Evolutionary conservation across 2,888 invertebrate species (phyloP), one percentile per base, ranked within the genome.

Genomic region (Cerceris rybyensis): DNA sequence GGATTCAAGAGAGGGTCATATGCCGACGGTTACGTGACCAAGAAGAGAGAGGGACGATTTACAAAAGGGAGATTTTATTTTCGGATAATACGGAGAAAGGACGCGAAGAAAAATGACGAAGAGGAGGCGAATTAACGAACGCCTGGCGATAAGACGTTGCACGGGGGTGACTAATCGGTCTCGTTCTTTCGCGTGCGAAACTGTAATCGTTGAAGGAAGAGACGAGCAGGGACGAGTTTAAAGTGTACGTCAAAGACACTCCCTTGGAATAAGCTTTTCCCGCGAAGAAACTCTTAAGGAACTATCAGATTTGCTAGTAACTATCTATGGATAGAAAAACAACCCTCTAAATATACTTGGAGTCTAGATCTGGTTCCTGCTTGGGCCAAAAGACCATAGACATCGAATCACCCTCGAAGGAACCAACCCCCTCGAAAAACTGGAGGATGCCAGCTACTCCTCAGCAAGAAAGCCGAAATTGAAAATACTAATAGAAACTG

Each of bases 21-120:
- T 58, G 55, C 50, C 66, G 41, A 28, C 14, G 68, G 72, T 58
- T 82, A 82, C 82, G 81, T 75, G 83, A 75, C 70, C 78, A 57
- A 54, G 61, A 54, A 59, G 61, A 54, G 65, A 39, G 28, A 59
- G 39, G 46, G n/a, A 50, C 9, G 6, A 6, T n/a, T 50, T 39
- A 50, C 28, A 63, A 55, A 61, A 39, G 58, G 58, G 68, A 58
- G 65, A 52, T 71, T 80, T 78, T 71, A 61, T 82, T 70, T 71
- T 46, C 17, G 42, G 16, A 61, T 46, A 63, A 55, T 43, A 58
- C 41, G 46, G 28, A 2, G 49, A 78, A 41, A 50, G 13, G 11
- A 52, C 50, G 57, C 0, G 7, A 52, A 50, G 28, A 63, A 61
- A 57, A 61, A 39, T 17, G 49, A 66, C 41, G n/a, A 39, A 50